Conservation (phyloP, 2,888 invertebrate genomes). For the Ormyrus labotus region DNA sequence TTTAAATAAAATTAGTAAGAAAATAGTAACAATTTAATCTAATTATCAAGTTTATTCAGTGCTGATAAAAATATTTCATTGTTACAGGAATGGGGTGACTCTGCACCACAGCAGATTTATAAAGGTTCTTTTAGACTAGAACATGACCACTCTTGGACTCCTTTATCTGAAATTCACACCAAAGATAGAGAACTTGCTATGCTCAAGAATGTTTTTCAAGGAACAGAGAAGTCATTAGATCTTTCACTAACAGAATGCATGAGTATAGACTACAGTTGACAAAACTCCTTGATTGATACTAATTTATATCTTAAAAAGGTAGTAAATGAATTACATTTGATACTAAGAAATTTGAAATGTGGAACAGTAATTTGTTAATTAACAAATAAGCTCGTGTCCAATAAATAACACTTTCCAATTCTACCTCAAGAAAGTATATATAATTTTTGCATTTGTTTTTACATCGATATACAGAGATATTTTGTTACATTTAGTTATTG, state of each 20-base stretch:
- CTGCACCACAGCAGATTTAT: constrained; percentile 79
- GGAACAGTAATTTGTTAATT: constrained; percentile 11
- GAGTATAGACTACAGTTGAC: constrained; percentile 57
- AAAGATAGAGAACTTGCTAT: constrained; percentile 67
- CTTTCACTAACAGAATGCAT: constrained; percentile 53
- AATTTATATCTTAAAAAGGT: background rate
- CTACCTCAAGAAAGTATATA: constrained; percentile 6
- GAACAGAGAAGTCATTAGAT: constrained; percentile 55
- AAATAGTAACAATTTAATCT: constrained; percentile 56
- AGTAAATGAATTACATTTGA: constrained; percentile 4
- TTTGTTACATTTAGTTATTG: background rate
- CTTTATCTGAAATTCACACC: constrained; percentile 75
- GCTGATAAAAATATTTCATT: constrained; percentile 51
- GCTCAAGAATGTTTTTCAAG: constrained; percentile 60
- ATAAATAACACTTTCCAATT: constrained; percentile 4
- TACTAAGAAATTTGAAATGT: background rate
- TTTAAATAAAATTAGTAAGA: background rate
- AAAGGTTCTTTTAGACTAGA: constrained; percentile 83
- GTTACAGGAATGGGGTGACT: constrained; percentile 83
- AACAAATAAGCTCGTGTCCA: background rate
- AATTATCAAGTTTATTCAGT: constrained; percentile 35
- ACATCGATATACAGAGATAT: background rate
- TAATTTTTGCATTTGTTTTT: background rate
- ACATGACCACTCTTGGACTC: constrained; percentile 84
- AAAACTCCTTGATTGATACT: background rate